Percentiles rank a stretch among this genome's conserved stretches.
Evolutionary conservation across 2,888 invertebrate genomes (phyloP).

Genomic region (Amaurobius ferox): DNA sequence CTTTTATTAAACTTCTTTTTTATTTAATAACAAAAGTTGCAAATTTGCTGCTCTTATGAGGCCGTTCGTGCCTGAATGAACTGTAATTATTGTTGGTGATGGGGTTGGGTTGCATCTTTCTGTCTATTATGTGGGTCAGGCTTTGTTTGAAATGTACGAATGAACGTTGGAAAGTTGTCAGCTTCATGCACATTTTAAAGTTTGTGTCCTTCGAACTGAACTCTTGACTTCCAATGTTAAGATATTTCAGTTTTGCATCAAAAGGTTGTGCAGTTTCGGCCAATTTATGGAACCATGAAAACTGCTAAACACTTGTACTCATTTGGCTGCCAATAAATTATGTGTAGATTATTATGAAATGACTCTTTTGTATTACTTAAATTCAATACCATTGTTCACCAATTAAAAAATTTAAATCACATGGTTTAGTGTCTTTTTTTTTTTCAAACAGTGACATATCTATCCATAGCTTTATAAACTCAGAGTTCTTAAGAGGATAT

Average conservation of each 20-base stretch:
- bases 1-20: constrained; percentile 15
- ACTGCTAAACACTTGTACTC: constrained; percentile 47
- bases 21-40: not conserved
- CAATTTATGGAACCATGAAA: not conserved
- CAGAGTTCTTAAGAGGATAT: too few species aligned
- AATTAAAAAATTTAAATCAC: not conserved
- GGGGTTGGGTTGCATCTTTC: constrained; percentile 35
- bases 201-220: constrained; percentile 37
- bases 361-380: constrained; percentile 12
- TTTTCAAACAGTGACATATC: too few species aligned
- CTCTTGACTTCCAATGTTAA: constrained; percentile 29
- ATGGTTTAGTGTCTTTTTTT: too few species aligned
- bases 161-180: constrained; percentile 30
- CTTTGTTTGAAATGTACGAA: constrained; percentile 30
- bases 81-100: constrained; percentile 38
- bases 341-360: constrained; percentile 60
- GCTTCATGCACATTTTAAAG: constrained; percentile 66
- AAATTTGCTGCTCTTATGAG: not conserved
- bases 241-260: not conserved
- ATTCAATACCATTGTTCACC: not conserved
- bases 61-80: not conserved
- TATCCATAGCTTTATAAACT: too few species aligned
- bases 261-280: constrained; percentile 43
- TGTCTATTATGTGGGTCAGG: constrained; percentile 42
- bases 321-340: constrained; percentile 69